Evolutionary conservation across 2,888 invertebrate species (phyloP).

Genomic region (Hirudinaria manillensis): DNA sequence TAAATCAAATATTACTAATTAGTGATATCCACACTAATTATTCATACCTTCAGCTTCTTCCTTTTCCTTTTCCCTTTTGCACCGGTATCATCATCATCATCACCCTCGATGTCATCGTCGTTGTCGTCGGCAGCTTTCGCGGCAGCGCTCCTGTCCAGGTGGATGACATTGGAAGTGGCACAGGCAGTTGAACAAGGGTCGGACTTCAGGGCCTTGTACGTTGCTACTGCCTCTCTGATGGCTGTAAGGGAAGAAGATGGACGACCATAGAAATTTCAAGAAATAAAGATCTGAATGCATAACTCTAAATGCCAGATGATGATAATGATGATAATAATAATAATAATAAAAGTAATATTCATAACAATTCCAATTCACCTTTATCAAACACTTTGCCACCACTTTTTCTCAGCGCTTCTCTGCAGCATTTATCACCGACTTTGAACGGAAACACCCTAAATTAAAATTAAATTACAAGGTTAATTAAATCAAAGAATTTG

Average conservation of each 20-base stretch:
- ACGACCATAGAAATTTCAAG: no score
- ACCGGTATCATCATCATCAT: background rate
- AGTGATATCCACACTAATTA: no score
- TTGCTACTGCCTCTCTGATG: slow-evolving; percentile 30
- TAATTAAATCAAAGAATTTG: no score
- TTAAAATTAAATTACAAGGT: no score
- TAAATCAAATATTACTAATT: no score
- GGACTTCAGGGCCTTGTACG: slow-evolving; percentile 21
- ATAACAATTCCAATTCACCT: slow-evolving; percentile 14
- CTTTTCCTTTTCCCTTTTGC: background rate
- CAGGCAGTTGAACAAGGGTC: background rate
- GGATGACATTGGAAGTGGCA: background rate
- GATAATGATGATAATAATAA: no score
- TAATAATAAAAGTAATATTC: background rate
- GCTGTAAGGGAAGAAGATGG: slow-evolving; percentile 13
- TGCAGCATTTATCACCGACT: slow-evolving; percentile 64
- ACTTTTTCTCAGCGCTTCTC: slow-evolving; percentile 44
- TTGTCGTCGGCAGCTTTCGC: background rate
- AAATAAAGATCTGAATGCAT: no score
- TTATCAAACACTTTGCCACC: slow-evolving; percentile 63
- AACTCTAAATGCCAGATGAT: no score
- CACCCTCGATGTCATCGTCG: background rate
- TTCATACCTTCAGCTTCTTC: slow-evolving; percentile 5
- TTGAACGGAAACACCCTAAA: slow-evolving; percentile 73
- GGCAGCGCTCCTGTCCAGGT: background rate